Evolutionary conservation across 2,113 vertebrate genomes (phyloP).

Genomic region (Nothoprocta perdicaria): DNA sequence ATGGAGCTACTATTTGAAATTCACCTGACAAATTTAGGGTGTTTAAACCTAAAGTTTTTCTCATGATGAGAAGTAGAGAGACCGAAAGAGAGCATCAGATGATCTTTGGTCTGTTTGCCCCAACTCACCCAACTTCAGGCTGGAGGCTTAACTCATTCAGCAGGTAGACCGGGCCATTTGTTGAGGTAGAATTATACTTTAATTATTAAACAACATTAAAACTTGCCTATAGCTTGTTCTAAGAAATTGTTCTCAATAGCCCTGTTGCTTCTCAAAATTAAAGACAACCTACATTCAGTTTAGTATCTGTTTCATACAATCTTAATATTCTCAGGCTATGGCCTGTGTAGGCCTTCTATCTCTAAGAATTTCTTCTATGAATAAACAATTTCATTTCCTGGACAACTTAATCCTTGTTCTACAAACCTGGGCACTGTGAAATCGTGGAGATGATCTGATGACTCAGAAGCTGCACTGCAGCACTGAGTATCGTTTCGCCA

Average conservation of each 20-base stretch:
- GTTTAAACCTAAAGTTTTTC: background rate
- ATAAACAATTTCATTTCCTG: background rate
- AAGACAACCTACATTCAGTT: background rate
- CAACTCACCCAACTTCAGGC: background rate
- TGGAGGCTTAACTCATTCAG: background rate
- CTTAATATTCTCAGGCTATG: background rate
- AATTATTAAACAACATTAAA: background rate
- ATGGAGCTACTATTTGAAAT: background rate
- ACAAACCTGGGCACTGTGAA: background rate
- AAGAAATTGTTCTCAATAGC: background rate
- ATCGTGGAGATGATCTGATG: background rate
- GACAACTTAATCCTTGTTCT: background rate
- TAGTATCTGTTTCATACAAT: background rate
- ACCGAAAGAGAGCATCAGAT: background rate
- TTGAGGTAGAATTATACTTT: background rate
- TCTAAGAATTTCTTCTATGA: background rate
- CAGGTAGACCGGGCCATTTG: background rate
- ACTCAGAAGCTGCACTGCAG: background rate
- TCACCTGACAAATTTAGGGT: background rate
- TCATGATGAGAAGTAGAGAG: background rate
- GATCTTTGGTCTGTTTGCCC: background rate
- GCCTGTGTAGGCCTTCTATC: background rate
- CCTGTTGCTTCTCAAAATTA: background rate
- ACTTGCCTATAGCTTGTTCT: background rate
- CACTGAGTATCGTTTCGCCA: background rate